Conservation (phyloP, 2,113 vertebrate genomes). For the Piprites chloris region DNA sequence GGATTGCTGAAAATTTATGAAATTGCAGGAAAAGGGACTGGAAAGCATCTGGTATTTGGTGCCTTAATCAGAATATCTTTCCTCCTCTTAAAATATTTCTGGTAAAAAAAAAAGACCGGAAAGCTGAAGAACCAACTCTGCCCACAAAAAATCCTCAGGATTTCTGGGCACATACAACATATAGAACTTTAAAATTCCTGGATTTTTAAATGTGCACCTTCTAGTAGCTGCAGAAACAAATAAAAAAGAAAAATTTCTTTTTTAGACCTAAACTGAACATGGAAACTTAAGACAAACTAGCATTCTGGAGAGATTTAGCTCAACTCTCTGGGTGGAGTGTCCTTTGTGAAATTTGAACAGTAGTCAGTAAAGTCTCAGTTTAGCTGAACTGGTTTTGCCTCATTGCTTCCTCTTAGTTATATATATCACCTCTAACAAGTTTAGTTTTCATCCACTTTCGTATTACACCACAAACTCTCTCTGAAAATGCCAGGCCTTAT, state of each 20-base stretch:
- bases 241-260: fast-evolving
- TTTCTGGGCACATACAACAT: neutral
- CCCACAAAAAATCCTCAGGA: neutral
- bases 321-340: neutral
- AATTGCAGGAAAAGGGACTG: neutral
- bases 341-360: neutral
- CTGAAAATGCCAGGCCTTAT: conserved; percentile 58
- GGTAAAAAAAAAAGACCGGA: neutral
- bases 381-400: neutral
- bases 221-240: neutral
- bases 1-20: too few species aligned
- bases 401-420: neutral
- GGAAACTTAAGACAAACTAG: neutral
- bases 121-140: neutral
- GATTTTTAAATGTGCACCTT: neutral
- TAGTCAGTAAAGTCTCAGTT: neutral
- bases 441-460: conserved; percentile 53
- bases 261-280: neutral
- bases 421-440: conserved; percentile 51
- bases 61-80: neutral
- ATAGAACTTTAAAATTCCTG: neutral
- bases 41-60: neutral
- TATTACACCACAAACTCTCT: neutral
- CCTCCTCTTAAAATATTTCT: neutral
- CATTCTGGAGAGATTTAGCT: neutral